Percentiles rank a stretch among this genome's conserved stretches.
Evolutionary conservation across 30 jellyfish, hydroid and myxozoan species (phyloP).

Genomic region (Catostylus mosaicus): DNA sequence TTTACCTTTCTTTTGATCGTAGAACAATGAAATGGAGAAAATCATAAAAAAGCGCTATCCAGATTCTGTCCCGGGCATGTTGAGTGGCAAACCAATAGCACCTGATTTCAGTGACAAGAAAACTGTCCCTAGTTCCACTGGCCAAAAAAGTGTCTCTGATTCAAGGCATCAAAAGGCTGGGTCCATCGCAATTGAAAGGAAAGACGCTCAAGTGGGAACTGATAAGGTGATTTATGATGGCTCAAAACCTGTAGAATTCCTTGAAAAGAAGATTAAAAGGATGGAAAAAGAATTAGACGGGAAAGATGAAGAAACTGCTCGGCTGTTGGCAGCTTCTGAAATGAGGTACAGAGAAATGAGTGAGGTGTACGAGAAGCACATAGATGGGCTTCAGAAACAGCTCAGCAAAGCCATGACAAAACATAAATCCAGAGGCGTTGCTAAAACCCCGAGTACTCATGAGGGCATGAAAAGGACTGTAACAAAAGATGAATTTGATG

Average conservation of each 20-base stretch:
- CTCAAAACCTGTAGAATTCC: conserved; percentile 23
- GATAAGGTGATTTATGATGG: too few species aligned
- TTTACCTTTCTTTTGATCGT: background rate
- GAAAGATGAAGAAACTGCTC: conserved; percentile 53
- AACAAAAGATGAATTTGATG: too few species aligned
- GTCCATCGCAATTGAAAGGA: too few species aligned
- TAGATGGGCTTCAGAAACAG: conserved; percentile 40
- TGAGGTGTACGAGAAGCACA: conserved; percentile 59
- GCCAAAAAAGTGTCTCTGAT: background rate
- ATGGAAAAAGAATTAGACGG: conserved; percentile 77
- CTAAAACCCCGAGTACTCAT: too few species aligned
- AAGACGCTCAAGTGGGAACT: background rate
- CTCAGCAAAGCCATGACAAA: conserved; percentile 3
- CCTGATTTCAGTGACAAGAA: background rate
- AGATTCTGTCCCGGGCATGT: conserved; percentile 56
- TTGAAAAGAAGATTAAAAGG: conserved; percentile 54
- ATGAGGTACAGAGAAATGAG: conserved; percentile 63
- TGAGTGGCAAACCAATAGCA: conserved; percentile 27
- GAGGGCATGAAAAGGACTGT: too few species aligned
- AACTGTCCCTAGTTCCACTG: background rate
- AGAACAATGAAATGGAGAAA: conserved; percentile 85
- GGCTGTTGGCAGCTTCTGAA: conserved; percentile 57
- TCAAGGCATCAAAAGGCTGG: background rate
- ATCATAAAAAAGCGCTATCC: conserved; percentile 75
- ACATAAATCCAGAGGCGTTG: too few species aligned